These are phyloP conservation scores for Channa argus DNA, from an alignment of 2,113 vertebrate species.

Conservation along the genomic window DNA sequence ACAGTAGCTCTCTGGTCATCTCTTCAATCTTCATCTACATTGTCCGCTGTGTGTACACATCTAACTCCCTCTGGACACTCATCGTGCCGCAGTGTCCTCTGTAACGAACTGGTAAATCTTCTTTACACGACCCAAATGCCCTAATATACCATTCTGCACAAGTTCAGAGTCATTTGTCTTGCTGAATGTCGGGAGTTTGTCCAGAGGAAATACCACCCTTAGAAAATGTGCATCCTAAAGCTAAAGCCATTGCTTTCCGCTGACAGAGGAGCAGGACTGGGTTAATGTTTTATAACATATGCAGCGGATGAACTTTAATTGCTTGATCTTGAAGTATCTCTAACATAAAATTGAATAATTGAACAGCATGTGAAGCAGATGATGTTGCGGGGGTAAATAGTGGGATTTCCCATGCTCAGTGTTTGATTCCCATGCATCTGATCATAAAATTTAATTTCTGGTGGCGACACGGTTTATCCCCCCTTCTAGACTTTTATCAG, in stretches of 20 bases:
- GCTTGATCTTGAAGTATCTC: constrained; percentile 42
- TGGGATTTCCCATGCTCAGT: constrained; percentile 56
- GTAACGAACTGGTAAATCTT: constrained; percentile 8
- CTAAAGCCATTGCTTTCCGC: constrained; percentile 14
- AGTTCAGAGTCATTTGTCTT: constrained; percentile 45
- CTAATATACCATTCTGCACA: constrained; percentile 20
- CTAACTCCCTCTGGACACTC: constrained; percentile 13
- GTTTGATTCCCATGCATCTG: constrained; percentile 57
- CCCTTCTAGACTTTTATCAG: constrained; percentile 61
- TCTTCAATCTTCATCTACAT: constrained; percentile 57
- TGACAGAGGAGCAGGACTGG: neutral
- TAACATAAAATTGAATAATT: constrained; percentile 53
- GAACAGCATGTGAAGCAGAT: constrained; percentile 32
- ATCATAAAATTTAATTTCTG: constrained; percentile 62
- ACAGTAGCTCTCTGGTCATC: constrained; percentile 22
- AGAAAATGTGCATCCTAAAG: neutral
- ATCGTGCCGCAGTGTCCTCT: constrained; percentile 25
- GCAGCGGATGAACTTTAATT: constrained; percentile 16
- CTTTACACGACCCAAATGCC: constrained; percentile 5
- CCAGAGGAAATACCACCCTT: constrained; percentile 5
- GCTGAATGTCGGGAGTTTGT: constrained; percentile 15
- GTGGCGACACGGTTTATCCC: constrained; percentile 43
- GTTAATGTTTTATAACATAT: constrained; percentile 34
- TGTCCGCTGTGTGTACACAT: constrained; percentile 15
- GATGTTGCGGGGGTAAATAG: constrained; percentile 32